A percentile compares a stretch with the other conserved stretches of the same genome.
phyloP scores from a whole-genome alignment of 2,113 vertebrate genomes.

The Mus spicilegus region DNA sequence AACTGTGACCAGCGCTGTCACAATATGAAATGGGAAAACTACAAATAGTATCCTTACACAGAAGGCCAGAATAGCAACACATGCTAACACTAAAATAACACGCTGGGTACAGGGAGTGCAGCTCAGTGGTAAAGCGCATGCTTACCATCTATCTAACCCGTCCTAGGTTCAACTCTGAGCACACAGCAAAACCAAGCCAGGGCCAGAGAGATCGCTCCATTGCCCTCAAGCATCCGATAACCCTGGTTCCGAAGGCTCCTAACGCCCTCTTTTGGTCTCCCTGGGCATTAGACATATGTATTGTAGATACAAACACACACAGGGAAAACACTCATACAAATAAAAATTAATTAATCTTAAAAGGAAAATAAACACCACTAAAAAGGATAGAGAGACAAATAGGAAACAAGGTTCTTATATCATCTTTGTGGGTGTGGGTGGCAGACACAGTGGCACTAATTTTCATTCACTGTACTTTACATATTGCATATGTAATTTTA shows the following conservation, averaged over 20 bases:
- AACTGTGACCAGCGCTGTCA: neutral
- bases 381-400: neutral
- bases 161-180: neutral
- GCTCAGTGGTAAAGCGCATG: neutral
- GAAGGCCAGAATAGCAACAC: neutral
- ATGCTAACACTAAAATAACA: conserved; percentile 23
- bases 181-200: neutral
- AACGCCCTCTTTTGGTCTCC: neutral
- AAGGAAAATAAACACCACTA: neutral
- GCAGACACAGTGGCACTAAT: neutral
- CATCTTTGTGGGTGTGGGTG: neutral
- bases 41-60: neutral
- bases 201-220: no score
- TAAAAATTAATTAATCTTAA: neutral
- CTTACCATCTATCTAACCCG: neutral
- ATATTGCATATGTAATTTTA: conserved; percentile 1
- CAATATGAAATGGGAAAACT: neutral
- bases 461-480: neutral
- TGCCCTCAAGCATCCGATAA: neutral
- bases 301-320: neutral
- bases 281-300: neutral
- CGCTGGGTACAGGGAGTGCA: neutral
- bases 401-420: neutral
- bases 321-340: neutral
- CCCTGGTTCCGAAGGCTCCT: neutral